Evolutionary conservation across 2,797 vertebrate species (phyloP).

Genomic region (Epinephelus awoara): DNA sequence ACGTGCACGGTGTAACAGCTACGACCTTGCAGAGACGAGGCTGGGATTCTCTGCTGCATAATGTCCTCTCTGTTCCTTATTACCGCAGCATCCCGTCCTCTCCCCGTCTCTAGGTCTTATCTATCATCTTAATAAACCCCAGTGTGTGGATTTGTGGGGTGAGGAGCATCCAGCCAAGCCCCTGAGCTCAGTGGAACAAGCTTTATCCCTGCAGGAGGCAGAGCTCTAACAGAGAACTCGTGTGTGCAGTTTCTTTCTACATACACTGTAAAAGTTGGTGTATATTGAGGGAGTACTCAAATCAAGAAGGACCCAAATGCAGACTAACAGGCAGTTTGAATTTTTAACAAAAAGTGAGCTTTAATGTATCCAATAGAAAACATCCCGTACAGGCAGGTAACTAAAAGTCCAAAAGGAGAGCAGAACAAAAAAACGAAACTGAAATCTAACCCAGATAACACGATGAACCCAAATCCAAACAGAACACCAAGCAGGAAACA

Average conservation of each 20-base stretch:
- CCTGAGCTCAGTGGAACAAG: conserved; percentile 28
- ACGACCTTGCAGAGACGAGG: neutral
- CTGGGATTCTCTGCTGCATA: conserved; percentile 10
- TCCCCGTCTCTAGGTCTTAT: conserved; percentile 15
- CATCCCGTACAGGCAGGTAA: no score
- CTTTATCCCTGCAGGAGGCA: conserved; percentile 34
- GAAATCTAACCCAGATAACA: no score
- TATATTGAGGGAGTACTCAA: neutral
- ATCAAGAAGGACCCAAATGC: no score
- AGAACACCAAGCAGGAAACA: no score
- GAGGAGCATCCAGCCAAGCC: conserved; percentile 14
- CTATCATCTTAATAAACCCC: conserved; percentile 41
- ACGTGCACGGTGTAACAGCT: neutral
- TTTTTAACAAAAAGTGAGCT: no score
- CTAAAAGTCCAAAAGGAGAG: no score
- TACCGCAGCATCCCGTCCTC: conserved; percentile 6
- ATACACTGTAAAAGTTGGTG: neutral
- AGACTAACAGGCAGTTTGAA: no score
- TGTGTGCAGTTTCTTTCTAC: neutral
- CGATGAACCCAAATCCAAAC: no score
- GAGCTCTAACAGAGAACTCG: conserved; percentile 20
- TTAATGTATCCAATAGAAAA: no score
- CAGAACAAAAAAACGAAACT: no score
- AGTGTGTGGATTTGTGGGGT: conserved; percentile 13
- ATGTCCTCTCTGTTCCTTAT: conserved; percentile 28